These are phyloP conservation scores for Perca schrenkii DNA, from an alignment of 2,113 vertebrate species.

Conservation along the genomic window DNA sequence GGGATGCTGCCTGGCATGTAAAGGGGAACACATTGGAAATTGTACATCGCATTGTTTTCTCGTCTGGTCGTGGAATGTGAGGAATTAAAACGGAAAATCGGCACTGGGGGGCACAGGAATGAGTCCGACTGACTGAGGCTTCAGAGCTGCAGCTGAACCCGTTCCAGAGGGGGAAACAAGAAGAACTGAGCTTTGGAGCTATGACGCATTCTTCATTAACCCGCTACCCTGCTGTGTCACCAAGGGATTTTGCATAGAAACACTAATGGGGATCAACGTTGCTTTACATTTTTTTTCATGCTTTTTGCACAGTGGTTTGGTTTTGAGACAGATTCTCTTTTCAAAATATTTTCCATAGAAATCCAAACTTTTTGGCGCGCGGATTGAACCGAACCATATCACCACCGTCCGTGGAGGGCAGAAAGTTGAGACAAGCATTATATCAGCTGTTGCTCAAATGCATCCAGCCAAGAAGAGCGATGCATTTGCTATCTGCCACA, in stretches of 20 bases:
- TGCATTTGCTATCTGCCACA: conserved; percentile 67
- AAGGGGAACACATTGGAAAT: conserved; percentile 90
- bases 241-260: conserved; percentile 30
- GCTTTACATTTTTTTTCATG: no score
- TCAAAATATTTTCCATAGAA: conserved; percentile 42
- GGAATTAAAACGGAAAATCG: conserved; percentile 71
- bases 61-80: conserved; percentile 81
- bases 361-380: conserved; percentile 31
- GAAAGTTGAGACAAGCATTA: conserved; percentile 43
- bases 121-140: conserved; percentile 2
- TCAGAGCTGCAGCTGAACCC: conserved; percentile 30
- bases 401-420: conserved; percentile 14
- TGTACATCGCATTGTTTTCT: conserved; percentile 80
- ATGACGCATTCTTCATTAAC: conserved; percentile 52
- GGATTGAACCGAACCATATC: conserved; percentile 16
- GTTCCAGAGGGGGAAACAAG: conserved; percentile 6
- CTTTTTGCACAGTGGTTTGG: neutral
- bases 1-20: conserved; percentile 76
- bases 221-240: conserved; percentile 34
- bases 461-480: conserved; percentile 44
- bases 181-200: conserved; percentile 36
- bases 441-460: conserved; percentile 74
- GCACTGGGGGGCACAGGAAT: conserved; percentile 31
- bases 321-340: conserved; percentile 9
- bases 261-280: neutral